Base-by-base conservation (phyloP, 2,888 invertebrate species). In the Stenotaenia linearis region DNA sequence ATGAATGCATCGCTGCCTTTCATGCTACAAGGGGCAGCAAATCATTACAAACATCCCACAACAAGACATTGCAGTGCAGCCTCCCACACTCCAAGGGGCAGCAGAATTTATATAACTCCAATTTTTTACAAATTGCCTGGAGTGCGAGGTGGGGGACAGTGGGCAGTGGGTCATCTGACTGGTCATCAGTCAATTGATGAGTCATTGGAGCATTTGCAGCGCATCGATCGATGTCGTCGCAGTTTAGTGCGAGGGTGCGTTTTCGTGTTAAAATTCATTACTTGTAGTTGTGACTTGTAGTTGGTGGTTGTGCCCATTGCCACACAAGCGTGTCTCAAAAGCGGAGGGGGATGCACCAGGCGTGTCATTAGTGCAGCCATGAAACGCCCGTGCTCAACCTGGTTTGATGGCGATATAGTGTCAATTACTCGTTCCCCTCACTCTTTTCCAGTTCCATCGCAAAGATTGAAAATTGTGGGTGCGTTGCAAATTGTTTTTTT, bases 161-260 rank as follows among this genome's bases (percentile, higher is more conserved):
- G 69, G 69, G 69, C 69, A 69, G 69, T 69, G 69, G 69, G 69
- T 69, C 69, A 69, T 10, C 69, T 69, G 77, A 23, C 10, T 37
- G 75, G 40, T 37, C 77, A 77, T 77, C 77, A 45, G 18, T 77
- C 77, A 77, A 77, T 77, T 77, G 77, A 77, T 77, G 77, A 77
- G 37, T 77, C 77, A 77, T 23, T 37, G 28, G 32, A 37, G 35
- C 76, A 37, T 35, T 23, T 37, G 76, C 76, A 23, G 30, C 9
- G n/a, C 15, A 76, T 77, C 40, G 77, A 77, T 77, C 77, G 28
- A n/a, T 40, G n/a, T 77, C 10, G 32, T 1, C 76, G 28, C 25
- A 21, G 45, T 28, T 28, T 77, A n/a, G 37, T 7, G 37, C 37
- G 56, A n/a, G 12, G 45, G 45, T 15, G 50, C 5, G 69, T 69